Conservation (phyloP, 1,140 invertebrate genomes). For the Megathymus violae region DNA sequence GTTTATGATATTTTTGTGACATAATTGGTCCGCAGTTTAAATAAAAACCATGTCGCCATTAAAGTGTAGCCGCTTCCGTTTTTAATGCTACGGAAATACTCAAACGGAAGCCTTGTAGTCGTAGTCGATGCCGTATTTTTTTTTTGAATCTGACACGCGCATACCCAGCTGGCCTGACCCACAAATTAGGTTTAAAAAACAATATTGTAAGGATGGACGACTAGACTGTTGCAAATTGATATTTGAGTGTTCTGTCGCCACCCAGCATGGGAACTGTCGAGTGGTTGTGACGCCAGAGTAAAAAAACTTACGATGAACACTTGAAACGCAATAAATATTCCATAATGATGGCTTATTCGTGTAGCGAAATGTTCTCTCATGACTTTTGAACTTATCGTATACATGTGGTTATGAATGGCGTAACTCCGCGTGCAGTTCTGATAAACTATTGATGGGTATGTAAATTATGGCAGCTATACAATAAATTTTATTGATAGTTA, state of each 20-base stretch:
- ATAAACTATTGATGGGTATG: no score
- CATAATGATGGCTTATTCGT: slow-evolving; percentile 48
- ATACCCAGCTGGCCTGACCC: slow-evolving; percentile 55
- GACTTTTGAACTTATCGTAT: no score
- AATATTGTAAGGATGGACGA: slow-evolving; percentile 59
- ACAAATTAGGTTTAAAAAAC: slow-evolving; percentile 52
- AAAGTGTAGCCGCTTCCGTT: slow-evolving; percentile 20
- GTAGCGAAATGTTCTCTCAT: slow-evolving; percentile 30
- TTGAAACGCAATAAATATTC: slow-evolving; percentile 54
- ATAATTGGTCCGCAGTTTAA: not conserved
- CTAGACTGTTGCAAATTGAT: slow-evolving; percentile 78
- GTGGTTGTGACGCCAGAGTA: slow-evolving; percentile 54
- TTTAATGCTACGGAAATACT: slow-evolving; percentile 45
- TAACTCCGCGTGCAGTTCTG: no score
- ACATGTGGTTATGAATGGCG: no score
- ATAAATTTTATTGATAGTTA: no score
- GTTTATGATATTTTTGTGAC: no score
- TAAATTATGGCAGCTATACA: no score
- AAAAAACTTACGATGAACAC: slow-evolving; percentile 52
- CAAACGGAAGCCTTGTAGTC: slow-evolving; percentile 63
- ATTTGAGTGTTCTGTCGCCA: slow-evolving; percentile 78
- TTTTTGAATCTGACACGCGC: slow-evolving; percentile 64
- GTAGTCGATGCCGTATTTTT: slow-evolving; percentile 49
- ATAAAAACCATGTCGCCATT: slow-evolving; percentile 36
- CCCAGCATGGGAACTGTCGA: slow-evolving; percentile 79